phyloP scores from a whole-genome alignment of 2,888 invertebrate genomes.

The Eustalomyia histrio region DNA sequence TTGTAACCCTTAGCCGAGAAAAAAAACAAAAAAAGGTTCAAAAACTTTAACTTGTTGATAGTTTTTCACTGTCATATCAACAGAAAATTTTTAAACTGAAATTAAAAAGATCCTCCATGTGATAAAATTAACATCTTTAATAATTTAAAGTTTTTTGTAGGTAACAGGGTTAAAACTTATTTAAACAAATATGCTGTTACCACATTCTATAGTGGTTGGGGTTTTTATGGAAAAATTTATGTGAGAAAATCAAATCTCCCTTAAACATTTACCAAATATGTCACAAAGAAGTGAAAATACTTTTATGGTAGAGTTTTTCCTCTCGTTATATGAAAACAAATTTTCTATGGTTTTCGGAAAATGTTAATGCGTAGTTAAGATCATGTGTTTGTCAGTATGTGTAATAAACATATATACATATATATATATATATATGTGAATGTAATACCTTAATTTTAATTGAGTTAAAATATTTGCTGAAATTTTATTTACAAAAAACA shows the following conservation, averaged over 20 bases:
- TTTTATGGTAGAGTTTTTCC: background rate
- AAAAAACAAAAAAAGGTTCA: background rate
- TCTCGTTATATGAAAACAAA: slow-evolving; percentile 9
- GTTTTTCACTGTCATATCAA: no score
- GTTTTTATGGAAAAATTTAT: slow-evolving; percentile 8
- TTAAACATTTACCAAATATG: background rate
- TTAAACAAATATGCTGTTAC: background rate
- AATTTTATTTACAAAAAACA: slow-evolving; percentile 12
- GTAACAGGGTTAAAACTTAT: background rate
- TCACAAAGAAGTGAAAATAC: slow-evolving; percentile 8
- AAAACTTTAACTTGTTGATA: background rate
- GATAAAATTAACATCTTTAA: no score
- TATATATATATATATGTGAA: no score
- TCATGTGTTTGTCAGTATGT: slow-evolving; percentile 7
- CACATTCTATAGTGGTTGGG: slow-evolving; percentile 6
- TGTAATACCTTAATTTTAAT: slow-evolving; percentile 35
- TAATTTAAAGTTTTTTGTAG: background rate
- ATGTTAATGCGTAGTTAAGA: slow-evolving; percentile 3
- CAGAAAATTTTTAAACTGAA: no score
- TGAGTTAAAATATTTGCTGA: slow-evolving; percentile 19
- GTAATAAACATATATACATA: no score
- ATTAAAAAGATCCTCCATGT: no score
- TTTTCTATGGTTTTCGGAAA: slow-evolving; percentile 16
- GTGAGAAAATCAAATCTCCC: background rate
- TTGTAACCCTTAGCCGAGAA: background rate